phyloP scores from a whole-genome alignment of 2,113 vertebrate genomes.

The Myanophis thanlyinensis region DNA sequence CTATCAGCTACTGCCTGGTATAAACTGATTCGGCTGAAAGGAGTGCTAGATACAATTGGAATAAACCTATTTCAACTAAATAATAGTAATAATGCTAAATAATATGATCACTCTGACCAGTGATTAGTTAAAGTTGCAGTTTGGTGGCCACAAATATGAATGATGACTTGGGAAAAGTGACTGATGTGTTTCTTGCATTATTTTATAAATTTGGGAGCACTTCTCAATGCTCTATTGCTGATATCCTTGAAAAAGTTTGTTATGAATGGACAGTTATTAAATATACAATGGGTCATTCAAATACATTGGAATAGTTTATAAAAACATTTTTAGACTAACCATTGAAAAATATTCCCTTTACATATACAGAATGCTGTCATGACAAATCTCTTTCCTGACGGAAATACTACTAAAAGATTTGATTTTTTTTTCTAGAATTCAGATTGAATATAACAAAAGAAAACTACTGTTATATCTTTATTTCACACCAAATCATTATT shows the following conservation, averaged over 20 bases:
- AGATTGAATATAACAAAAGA: background rate
- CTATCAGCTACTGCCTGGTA: background rate
- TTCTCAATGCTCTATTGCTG: background rate
- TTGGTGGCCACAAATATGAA: constrained; percentile 11
- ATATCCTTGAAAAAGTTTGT: constrained; percentile 24
- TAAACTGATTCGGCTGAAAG: background rate
- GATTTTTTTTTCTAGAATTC: background rate
- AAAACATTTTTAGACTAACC: constrained; percentile 35
- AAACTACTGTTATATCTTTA: background rate
- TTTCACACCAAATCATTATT: background rate
- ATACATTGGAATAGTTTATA: constrained; percentile 15
- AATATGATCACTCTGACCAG: background rate
- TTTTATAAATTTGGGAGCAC: background rate
- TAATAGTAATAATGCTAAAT: background rate
- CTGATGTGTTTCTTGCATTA: constrained; percentile 31
- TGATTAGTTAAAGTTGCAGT: background rate
- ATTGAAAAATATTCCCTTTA: background rate
- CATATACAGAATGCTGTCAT: background rate
- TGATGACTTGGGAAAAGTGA: constrained; percentile 27
- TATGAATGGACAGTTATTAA: constrained; percentile 40
- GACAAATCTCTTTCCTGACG: background rate
- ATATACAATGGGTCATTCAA: constrained; percentile 2
- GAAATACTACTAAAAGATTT: background rate
- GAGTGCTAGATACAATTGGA: background rate
- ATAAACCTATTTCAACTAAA: background rate